Evolutionary conservation across 2,797 vertebrate genomes (phyloP).

Genomic region (Morelia viridis): DNA sequence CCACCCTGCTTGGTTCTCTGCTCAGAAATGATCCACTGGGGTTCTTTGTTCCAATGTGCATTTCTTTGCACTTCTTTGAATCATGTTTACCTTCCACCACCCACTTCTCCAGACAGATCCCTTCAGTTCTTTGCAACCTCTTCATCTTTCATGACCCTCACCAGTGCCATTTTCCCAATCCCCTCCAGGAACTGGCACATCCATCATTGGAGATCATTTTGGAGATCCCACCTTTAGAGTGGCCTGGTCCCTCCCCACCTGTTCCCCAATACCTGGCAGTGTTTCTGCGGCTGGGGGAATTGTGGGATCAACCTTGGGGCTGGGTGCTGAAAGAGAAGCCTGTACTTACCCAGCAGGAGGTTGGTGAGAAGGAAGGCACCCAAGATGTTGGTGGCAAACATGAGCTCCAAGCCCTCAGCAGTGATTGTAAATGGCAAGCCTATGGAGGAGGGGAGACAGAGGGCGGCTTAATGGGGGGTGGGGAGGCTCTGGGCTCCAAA

Average conservation of each 20-base stretch:
- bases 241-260: neutral
- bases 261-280: no score
- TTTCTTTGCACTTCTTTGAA: neutral
- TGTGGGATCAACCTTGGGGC: accelerated
- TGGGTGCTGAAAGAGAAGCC: neutral
- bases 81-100: no score
- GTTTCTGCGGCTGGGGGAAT: neutral
- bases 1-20: neutral
- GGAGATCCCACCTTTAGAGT: neutral
- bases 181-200: neutral
- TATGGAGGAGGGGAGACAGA: conserved; percentile 46
- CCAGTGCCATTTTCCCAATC: neutral
- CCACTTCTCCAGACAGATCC: no score
- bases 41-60: neutral
- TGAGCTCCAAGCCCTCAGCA: conserved; percentile 77
- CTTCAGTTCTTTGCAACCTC: neutral
- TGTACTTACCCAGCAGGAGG: conserved; percentile 80
- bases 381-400: conserved; percentile 84
- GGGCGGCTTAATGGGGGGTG: neutral
- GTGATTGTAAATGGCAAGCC: conserved; percentile 79
- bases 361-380: conserved; percentile 89
- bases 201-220: neutral
- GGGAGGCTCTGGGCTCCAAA: no score
- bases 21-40: neutral
- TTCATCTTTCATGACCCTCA: no score